Evolutionary conservation across 1,140 invertebrate species (phyloP).

Genomic region (Mycetomoellerius zeteki): DNA sequence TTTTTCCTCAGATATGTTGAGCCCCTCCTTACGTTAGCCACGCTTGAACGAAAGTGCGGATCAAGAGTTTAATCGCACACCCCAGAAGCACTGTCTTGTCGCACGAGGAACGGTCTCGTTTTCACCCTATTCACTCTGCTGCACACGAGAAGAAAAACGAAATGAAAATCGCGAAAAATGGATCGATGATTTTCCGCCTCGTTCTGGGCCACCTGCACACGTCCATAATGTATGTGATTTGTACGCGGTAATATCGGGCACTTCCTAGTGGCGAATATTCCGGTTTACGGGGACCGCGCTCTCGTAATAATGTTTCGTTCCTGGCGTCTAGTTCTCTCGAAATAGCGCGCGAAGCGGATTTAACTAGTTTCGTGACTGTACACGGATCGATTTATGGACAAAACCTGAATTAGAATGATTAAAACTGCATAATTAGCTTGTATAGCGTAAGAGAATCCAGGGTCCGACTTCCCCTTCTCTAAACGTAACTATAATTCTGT

Average conservation of each 20-base stretch:
- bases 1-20: slow-evolving; percentile 47
- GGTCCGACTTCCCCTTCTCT: not conserved
- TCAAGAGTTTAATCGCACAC: not conserved
- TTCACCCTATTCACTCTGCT: slow-evolving; percentile 3
- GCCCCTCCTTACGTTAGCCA: slow-evolving; percentile 49
- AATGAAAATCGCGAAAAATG: not conserved
- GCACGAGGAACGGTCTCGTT: slow-evolving; percentile 7
- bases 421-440: slow-evolving; percentile 18
- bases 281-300: not conserved
- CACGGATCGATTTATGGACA: not conserved
- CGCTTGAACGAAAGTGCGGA: slow-evolving; percentile 19
- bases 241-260: not conserved
- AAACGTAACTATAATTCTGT: not conserved
- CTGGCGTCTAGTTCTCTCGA: slow-evolving; percentile 13
- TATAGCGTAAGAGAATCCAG: not conserved
- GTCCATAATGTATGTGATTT: not conserved
- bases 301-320: slow-evolving; percentile 19
- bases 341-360: slow-evolving; percentile 36
- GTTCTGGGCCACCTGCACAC: not conserved
- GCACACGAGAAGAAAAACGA: not conserved
- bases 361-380: slow-evolving; percentile 11
- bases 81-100: not conserved
- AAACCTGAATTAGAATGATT: not conserved
- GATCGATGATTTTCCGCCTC: not conserved
- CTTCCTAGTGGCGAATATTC: not conserved